Percentiles rank a stretch among this genome's conserved stretches.
Conservation (phyloP, 2,113 vertebrate species). For the Leptocoma aspasia region DNA sequence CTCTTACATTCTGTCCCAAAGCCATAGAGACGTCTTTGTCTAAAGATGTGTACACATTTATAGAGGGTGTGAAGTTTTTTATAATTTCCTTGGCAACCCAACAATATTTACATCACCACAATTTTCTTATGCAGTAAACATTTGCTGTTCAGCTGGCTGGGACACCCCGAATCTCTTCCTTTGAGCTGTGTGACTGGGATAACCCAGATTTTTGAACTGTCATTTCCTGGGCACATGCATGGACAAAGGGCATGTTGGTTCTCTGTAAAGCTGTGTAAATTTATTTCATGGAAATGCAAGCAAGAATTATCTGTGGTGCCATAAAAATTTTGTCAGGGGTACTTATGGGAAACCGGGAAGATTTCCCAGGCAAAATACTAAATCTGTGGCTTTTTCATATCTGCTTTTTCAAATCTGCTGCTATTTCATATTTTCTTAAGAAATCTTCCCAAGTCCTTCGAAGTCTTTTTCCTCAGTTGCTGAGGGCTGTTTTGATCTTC, state of each 20-base stretch:
- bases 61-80: neutral
- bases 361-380: neutral
- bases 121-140: slow-evolving; percentile 3
- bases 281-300: neutral
- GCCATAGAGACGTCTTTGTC: neutral
- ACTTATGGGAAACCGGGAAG: neutral
- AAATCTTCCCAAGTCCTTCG: neutral
- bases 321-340: neutral
- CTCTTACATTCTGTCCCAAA: slow-evolving; percentile 2
- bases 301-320: neutral
- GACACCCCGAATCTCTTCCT: neutral
- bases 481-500: neutral
- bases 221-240: neutral
- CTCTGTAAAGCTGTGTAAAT: neutral
- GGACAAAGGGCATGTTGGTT: neutral
- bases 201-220: neutral
- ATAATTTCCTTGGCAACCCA: slow-evolving; percentile 19
- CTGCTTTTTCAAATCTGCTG: neutral
- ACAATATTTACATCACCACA: slow-evolving; percentile 14
- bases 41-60: neutral
- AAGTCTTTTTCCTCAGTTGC: neutral
- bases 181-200: neutral
- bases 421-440: neutral
- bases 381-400: neutral
- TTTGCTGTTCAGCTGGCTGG: neutral